Conservation (phyloP, 2,888 invertebrate species). For the Iselma pallidipennis region DNA sequence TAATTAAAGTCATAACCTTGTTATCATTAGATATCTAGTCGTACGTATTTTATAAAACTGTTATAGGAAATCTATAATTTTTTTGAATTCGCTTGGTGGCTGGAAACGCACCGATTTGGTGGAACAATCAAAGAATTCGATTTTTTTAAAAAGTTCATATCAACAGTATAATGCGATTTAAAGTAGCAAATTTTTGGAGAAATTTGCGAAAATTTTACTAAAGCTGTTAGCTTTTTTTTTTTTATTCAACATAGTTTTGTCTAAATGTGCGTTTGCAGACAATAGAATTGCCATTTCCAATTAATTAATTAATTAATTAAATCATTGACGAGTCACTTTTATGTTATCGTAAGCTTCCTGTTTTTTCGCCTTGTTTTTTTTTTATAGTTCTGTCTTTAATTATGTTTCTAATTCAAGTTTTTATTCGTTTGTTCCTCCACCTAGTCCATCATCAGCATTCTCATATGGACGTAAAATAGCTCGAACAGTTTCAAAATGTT, state of each 20-base stretch:
- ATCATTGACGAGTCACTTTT: not conserved
- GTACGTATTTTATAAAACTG: too few relatives aligned
- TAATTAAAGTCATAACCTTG: not conserved
- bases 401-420: slow-evolving; percentile 1
- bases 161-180: too few relatives aligned
- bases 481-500: slow-evolving; percentile 78
- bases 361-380: not conserved
- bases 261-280: not conserved
- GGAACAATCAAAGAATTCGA: not conserved
- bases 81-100: too few relatives aligned
- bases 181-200: too few relatives aligned
- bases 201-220: too few relatives aligned
- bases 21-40: too few relatives aligned
- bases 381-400: too few relatives aligned
- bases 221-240: not conserved
- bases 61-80: too few relatives aligned
- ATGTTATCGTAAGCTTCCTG: not conserved
- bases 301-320: not conserved
- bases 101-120: not conserved
- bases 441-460: slow-evolving; percentile 46
- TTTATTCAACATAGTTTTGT: not conserved
- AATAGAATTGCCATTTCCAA: too few relatives aligned
- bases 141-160: too few relatives aligned
- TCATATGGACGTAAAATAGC: slow-evolving; percentile 71
- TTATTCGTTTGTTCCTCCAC: slow-evolving; percentile 38